phyloP scores from a whole-genome alignment of 2,888 invertebrate genomes.

The Lithophane leautieri region DNA sequence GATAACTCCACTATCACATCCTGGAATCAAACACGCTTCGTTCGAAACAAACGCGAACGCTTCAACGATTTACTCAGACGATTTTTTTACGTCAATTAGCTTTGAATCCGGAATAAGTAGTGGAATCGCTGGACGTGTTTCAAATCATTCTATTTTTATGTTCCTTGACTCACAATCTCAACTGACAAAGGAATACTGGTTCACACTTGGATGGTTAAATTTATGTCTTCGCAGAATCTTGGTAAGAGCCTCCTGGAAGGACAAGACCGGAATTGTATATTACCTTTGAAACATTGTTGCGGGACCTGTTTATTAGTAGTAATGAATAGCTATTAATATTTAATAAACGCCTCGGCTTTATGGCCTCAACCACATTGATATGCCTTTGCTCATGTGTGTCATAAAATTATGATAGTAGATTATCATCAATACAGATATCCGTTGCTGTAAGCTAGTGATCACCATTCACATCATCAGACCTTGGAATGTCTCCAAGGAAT shows the following conservation, averaged over 20 bases:
- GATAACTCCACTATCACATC: slow-evolving; percentile 73
- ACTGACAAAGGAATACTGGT: slow-evolving; percentile 59
- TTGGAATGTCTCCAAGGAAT: neutral
- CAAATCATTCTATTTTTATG: slow-evolving; percentile 55
- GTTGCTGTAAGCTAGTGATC: neutral
- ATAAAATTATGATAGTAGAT: slow-evolving; percentile 24
- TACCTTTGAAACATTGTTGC: slow-evolving; percentile 56
- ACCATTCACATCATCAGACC: neutral
- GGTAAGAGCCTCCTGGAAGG: slow-evolving; percentile 36
- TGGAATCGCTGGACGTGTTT: slow-evolving; percentile 49
- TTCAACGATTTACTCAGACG: slow-evolving; percentile 76
- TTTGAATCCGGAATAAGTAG: slow-evolving; percentile 70
- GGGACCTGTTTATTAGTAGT: slow-evolving; percentile 37
- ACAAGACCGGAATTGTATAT: slow-evolving; percentile 57
- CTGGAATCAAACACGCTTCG: slow-evolving; percentile 74
- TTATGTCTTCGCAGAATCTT: slow-evolving; percentile 55
- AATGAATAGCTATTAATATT: slow-evolving; percentile 52
- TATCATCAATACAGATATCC: slow-evolving; percentile 1
- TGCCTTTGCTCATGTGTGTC: slow-evolving; percentile 28
- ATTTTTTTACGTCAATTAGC: slow-evolving; percentile 79
- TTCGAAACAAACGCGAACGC: slow-evolving; percentile 73
- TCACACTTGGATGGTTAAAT: slow-evolving; percentile 54
- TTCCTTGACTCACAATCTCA: slow-evolving; percentile 39
- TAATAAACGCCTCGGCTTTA: slow-evolving; percentile 51
- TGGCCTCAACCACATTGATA: slow-evolving; percentile 29